Conservation (phyloP, 2,797 vertebrate genomes). For the Psittacula derbiana region DNA sequence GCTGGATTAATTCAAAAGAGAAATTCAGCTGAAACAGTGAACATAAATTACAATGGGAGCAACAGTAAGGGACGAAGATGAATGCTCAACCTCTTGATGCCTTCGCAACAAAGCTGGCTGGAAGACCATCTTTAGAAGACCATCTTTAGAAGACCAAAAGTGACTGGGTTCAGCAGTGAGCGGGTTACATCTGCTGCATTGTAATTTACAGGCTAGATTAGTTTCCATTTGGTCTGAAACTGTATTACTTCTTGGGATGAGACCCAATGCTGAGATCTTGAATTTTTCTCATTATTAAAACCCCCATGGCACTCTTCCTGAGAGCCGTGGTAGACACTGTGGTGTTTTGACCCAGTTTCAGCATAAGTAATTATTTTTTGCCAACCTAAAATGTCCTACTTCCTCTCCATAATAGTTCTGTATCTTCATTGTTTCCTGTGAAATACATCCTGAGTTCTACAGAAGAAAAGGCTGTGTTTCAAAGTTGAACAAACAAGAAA, state of each 20-base stretch:
- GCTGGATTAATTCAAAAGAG: background rate
- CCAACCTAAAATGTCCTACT: background rate
- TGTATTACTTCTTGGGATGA: constrained; percentile 7
- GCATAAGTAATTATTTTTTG: background rate
- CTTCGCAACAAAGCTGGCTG: background rate
- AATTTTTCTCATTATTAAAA: constrained; percentile 47
- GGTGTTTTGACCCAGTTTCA: constrained; percentile 44
- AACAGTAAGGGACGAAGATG: background rate
- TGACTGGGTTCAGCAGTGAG: background rate
- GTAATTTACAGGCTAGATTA: background rate
- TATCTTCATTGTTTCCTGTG: constrained; percentile 25
- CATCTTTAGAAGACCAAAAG: background rate
- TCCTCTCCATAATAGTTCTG: constrained; percentile 4
- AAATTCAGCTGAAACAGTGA: background rate
- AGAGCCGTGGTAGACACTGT: background rate
- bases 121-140: background rate
- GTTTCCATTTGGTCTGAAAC: constrained; percentile 22
- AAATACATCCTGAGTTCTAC: background rate
- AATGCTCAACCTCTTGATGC: background rate
- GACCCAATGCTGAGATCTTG: constrained; percentile 29
- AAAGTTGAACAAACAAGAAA: background rate
- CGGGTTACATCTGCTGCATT: background rate
- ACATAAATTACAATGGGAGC: background rate
- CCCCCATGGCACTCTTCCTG: constrained; percentile 28
- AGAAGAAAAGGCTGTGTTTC: background rate